These are phyloP conservation scores for Galerucella pusilla DNA, from an alignment of 2,888 invertebrate genomes.

Conservation along the genomic window DNA sequence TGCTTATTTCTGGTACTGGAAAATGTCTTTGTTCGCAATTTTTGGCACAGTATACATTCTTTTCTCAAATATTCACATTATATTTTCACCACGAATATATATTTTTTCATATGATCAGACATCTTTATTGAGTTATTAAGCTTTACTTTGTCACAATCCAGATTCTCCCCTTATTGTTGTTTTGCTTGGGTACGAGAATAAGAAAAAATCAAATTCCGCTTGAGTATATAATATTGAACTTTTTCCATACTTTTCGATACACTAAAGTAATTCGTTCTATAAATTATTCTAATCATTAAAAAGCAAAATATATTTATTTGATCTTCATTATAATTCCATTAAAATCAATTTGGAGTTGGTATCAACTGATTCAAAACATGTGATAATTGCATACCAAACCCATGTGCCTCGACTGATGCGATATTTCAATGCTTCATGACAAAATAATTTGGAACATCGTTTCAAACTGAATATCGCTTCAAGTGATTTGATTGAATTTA, in stretches of 20 bases:
- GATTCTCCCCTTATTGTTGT: no score
- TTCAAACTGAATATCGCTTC: conserved; percentile 16
- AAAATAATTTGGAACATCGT: conserved; percentile 22
- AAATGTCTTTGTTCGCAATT: no score
- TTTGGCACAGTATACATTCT: no score
- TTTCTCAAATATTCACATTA: no score
- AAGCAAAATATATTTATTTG: background rate
- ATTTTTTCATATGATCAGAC: no score
- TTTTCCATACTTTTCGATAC: background rate
- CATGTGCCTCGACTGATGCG: conserved; percentile 11
- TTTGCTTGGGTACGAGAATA: no score
- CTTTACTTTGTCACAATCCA: no score
- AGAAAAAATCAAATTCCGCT: background rate
- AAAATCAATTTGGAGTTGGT: conserved; percentile 6
- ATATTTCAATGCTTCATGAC: conserved; percentile 19
- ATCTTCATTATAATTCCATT: conserved; percentile 7
- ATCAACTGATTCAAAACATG: conserved; percentile 10
- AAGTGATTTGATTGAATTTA: conserved; percentile 22
- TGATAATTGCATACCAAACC: conserved; percentile 19
- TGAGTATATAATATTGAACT: background rate
- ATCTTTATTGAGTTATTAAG: no score
- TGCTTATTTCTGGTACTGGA: no score
- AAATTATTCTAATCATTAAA: background rate
- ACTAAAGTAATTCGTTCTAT: background rate
- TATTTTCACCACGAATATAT: no score